These are phyloP conservation scores for Luffia ferchaultella DNA, from an alignment of 2,888 invertebrate genomes.

Conservation along the genomic window DNA sequence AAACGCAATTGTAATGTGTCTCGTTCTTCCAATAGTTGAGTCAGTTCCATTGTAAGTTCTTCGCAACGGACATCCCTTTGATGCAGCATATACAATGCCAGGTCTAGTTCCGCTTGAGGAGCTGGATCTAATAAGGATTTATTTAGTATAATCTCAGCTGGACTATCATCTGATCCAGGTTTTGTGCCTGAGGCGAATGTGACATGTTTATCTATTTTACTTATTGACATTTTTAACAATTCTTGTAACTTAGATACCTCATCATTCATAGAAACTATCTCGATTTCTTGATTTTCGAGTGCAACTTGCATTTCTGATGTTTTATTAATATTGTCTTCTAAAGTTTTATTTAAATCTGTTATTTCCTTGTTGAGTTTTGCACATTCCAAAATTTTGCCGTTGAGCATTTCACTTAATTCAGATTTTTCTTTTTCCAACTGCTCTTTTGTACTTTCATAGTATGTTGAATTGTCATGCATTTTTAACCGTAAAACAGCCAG, in stretches of 20 bases:
- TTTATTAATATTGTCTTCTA: conserved; percentile 64
- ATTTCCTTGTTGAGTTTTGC: conserved; percentile 56
- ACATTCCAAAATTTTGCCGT: conserved; percentile 52
- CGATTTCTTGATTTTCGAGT: conserved; percentile 74
- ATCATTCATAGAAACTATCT: conserved; percentile 76
- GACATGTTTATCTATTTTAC: conserved; percentile 51
- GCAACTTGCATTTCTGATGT: conserved; percentile 66
- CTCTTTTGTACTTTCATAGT: conserved; percentile 28
- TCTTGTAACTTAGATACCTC: conserved; percentile 57
- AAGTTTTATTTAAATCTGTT: conserved; percentile 54
- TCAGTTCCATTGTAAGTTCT: conserved; percentile 84
- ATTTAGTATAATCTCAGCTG: conserved; percentile 22
- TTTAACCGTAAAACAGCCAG: conserved; percentile 58
- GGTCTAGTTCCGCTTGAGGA: conserved; percentile 74
- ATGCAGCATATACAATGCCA: conserved; percentile 85
- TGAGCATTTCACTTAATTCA: conserved; percentile 35
- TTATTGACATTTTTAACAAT: conserved; percentile 31
- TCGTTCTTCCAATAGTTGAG: conserved; percentile 83
- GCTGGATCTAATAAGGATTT: conserved; percentile 44
- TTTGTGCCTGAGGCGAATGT: conserved; percentile 55
- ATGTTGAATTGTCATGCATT: conserved; percentile 51
- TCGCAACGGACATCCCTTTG: conserved; percentile 87
- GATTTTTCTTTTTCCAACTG: conserved; percentile 34
- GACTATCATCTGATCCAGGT: conserved; percentile 25
- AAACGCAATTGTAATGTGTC: conserved; percentile 84